Conservation (phyloP, 2,888 invertebrate genomes). For the Drosophila dives region DNA sequence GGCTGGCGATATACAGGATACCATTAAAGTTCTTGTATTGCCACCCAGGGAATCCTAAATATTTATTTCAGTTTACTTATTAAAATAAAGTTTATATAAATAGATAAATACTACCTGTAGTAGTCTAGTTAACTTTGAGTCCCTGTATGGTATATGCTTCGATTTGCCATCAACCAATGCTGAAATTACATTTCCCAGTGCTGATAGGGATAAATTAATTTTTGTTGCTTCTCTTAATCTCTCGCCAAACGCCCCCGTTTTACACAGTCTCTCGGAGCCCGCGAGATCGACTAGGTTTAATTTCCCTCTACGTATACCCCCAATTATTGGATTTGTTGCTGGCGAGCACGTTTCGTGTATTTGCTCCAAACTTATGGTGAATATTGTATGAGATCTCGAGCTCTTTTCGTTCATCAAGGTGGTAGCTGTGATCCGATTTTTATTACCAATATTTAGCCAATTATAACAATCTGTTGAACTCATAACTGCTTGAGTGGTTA, state of each 20-base stretch:
- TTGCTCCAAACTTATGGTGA: conserved; percentile 93
- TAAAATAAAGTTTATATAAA: not conserved
- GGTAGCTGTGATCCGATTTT: conserved; percentile 92
- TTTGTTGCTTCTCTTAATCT: conserved; percentile 95
- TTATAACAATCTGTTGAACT: conserved; percentile 91
- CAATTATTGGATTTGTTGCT: conserved; percentile 25
- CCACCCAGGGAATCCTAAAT: conserved; percentile 92
- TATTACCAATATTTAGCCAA: conserved; percentile 91
- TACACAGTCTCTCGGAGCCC: conserved; percentile 94
- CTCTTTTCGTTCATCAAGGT: conserved; percentile 95
- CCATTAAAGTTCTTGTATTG: conserved; percentile 95
- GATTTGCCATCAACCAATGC: conserved; percentile 93
- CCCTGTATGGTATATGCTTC: conserved; percentile 92
- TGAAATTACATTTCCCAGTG: conserved; percentile 94
- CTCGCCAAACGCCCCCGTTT: conserved; percentile 93
- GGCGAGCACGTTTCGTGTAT: conserved; percentile 85
- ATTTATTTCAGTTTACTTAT: not conserved
- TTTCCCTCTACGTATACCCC: conserved; percentile 85
- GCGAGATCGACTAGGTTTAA: conserved; percentile 95
- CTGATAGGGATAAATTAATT: conserved; percentile 94
- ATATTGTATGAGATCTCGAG: conserved; percentile 94
- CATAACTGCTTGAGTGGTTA: conserved; percentile 91
- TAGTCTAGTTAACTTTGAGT: conserved; percentile 93
- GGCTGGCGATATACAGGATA: conserved; percentile 93
- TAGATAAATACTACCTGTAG: conserved; percentile 87